Percentiles rank a stretch among this genome's conserved stretches.
Conservation (phyloP, 2,888 invertebrate genomes). For the Drosophila mercatorum region DNA sequence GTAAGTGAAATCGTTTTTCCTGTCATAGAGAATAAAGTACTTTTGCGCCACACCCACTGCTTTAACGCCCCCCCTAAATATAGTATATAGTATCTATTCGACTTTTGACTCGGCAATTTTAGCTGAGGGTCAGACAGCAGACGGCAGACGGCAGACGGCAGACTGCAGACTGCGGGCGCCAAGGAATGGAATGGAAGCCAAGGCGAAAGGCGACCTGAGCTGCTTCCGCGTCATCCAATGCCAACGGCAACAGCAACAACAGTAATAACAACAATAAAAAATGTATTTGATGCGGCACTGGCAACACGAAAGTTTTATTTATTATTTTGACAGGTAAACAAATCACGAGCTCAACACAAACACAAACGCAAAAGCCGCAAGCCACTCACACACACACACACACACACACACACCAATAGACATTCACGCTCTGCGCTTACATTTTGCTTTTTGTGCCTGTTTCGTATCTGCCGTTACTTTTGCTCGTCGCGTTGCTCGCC, state of each 20-base stretch:
- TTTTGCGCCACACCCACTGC: neutral
- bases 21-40: constrained; percentile 35
- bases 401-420: constrained; percentile 22
- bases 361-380: constrained; percentile 37
- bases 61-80: too few species aligned
- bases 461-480: constrained; percentile 33
- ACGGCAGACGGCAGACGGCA: neutral
- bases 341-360: constrained; percentile 67
- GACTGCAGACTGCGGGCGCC: constrained; percentile 38
- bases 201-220: constrained; percentile 46
- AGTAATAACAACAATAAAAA: constrained; percentile 45
- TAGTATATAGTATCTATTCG: constrained; percentile 17
- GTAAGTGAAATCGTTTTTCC: constrained; percentile 40
- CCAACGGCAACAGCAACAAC: constrained; percentile 59
- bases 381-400: constrained; percentile 27
- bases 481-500: constrained; percentile 39
- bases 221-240: constrained; percentile 57
- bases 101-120: constrained; percentile 71
- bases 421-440: constrained; percentile 49
- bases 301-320: constrained; percentile 79
- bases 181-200: constrained; percentile 25
- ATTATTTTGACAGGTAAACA: constrained; percentile 81
- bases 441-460: constrained; percentile 36
- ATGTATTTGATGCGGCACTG: constrained; percentile 74
- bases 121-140: constrained; percentile 8